A percentile compares a stretch with the other conserved stretches of the same genome.
phyloP scores from a whole-genome alignment of 2,888 invertebrate genomes.

The Andrena flavipes region DNA sequence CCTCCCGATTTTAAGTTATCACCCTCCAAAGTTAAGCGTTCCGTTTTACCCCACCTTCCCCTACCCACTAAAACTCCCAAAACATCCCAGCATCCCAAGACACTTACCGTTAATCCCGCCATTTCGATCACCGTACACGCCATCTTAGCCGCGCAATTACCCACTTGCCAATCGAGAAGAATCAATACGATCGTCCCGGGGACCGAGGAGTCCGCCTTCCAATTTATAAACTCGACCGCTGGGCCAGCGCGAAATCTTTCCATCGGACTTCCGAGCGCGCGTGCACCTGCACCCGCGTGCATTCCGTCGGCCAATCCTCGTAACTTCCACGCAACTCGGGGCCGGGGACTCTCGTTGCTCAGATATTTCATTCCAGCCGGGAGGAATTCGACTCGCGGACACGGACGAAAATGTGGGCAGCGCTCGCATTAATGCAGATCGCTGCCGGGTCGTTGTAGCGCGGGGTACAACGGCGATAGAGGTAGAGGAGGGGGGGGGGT shows the following conservation, averaged over 20 bases:
- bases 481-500: conserved; percentile 10
- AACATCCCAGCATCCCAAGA: too few relatives aligned
- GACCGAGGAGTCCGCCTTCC: neutral
- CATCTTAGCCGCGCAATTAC: neutral
- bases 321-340: conserved; percentile 40
- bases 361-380: conserved; percentile 53
- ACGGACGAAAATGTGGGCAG: conserved; percentile 52
- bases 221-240: neutral
- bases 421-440: conserved; percentile 66
- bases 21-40: too few relatives aligned
- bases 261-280: conserved; percentile 19
- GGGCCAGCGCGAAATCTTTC: conserved; percentile 4
- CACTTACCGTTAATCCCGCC: neutral
- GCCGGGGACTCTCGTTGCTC: conserved; percentile 5
- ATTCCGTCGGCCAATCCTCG: conserved; percentile 47
- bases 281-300: conserved; percentile 24
- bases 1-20: too few relatives aligned
- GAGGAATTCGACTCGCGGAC: conserved; percentile 41
- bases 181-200: neutral
- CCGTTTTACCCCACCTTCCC: too few relatives aligned
- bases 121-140: neutral
- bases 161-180: neutral
- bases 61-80: too few relatives aligned
- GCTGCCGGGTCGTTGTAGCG: conserved; percentile 56
- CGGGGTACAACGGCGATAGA: conserved; percentile 45